Evolutionary conservation across 2,113 vertebrate species (phyloP).

Genomic region (Chamaetylas fuelleborni): DNA sequence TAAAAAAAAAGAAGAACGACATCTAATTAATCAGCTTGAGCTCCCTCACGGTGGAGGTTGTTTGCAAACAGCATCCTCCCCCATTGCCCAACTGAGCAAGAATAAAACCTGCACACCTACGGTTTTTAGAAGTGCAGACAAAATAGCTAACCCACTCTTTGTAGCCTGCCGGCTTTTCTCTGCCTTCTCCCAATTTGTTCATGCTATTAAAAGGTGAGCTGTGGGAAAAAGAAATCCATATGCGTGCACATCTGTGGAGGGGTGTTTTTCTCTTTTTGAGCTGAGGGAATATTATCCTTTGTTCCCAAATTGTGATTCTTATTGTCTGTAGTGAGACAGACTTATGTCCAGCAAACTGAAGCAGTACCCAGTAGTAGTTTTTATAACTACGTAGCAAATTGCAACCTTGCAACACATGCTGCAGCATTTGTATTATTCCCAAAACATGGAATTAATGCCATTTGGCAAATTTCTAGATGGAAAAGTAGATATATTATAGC

Average conservation of each 20-base stretch:
- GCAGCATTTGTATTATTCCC: constrained; percentile 1
- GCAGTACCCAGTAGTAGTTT: not conserved
- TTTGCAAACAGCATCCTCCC: constrained; percentile 66
- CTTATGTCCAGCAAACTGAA: not conserved
- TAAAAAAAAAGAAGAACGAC: not conserved
- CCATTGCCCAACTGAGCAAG: constrained; percentile 19
- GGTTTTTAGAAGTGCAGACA: constrained; percentile 17
- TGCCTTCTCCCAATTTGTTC: not conserved
- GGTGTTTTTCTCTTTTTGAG: not conserved
- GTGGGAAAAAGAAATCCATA: not conserved
- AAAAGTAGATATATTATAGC: not conserved
- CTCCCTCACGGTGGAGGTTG: not conserved
- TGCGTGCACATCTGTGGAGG: not conserved
- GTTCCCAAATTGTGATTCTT: constrained; percentile 42
- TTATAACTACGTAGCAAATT: not conserved
- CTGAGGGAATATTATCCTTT: constrained; percentile 42
- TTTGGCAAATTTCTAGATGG: not conserved
- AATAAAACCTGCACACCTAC: constrained; percentile 56
- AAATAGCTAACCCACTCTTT: constrained; percentile 26
- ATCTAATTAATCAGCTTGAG: constrained; percentile 10
- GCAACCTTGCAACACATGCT: not conserved
- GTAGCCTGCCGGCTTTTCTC: not conserved
- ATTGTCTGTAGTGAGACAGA: not conserved
- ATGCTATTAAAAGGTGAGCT: not conserved
- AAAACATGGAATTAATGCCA: not conserved